Percentiles rank a stretch among this genome's conserved stretches.
Evolutionary conservation across 1,140 invertebrate genomes (phyloP).

Genomic region (Brachionus asplanchnoidis): DNA sequence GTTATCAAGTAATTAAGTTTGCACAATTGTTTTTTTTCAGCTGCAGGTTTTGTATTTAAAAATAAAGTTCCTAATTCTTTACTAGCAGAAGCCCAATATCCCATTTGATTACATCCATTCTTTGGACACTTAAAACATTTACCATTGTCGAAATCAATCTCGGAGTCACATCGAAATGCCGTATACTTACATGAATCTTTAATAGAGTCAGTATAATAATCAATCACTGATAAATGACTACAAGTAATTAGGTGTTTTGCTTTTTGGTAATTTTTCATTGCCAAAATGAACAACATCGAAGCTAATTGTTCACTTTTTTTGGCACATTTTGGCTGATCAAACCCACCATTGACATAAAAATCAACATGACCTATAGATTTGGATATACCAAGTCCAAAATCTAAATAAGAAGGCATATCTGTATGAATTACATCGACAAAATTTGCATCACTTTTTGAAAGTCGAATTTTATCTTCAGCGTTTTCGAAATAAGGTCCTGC

Average conservation of each 20-base stretch:
- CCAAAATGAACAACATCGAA: background rate
- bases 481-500: constrained; percentile 74
- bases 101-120: constrained; percentile 38
- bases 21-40: background rate
- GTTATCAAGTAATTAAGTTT: background rate
- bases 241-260: background rate
- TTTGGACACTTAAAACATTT: background rate
- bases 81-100: background rate
- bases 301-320: background rate
- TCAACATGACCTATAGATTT: constrained; percentile 62
- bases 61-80: constrained; percentile 17
- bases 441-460: constrained; percentile 69
- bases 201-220: constrained; percentile 35
- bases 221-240: background rate
- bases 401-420: constrained; percentile 65
- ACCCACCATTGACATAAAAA: constrained; percentile 45
- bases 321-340: constrained; percentile 60
- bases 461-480: constrained; percentile 67
- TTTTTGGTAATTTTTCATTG: background rate
- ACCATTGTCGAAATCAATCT: constrained; percentile 6
- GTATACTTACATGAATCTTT: background rate
- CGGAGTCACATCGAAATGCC: background rate
- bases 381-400: constrained; percentile 46
- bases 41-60: constrained; percentile 19
- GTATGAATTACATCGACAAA: constrained; percentile 77